phyloP scores from a whole-genome alignment of 2,797 vertebrate genomes.

The Anguilla pacifica region DNA sequence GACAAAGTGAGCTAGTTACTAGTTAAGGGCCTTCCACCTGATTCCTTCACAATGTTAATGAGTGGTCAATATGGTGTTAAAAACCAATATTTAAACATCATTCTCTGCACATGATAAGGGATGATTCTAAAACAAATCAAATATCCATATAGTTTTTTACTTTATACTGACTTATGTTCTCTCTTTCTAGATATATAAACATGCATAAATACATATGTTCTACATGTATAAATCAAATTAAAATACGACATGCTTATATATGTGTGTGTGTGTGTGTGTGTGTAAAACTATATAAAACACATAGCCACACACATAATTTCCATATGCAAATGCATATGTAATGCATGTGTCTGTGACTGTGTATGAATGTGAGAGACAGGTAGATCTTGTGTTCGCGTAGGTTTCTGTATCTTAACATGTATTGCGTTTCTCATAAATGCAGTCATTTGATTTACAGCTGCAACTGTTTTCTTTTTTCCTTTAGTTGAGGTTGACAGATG shows the following conservation, averaged over 20 bases:
- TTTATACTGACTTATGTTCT: background rate
- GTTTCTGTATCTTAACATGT: background rate
- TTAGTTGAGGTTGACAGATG: slow-evolving; percentile 17
- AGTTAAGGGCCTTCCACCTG: background rate
- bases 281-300: too few relatives aligned
- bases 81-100: background rate
- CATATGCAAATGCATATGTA: background rate
- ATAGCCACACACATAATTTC: too few relatives aligned
- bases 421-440: background rate
- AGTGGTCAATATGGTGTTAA: background rate
- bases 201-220: background rate
- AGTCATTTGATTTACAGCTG: background rate
- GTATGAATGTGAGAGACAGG: background rate
- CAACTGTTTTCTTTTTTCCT: background rate
- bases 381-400: background rate
- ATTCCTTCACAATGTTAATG: background rate
- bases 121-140: background rate
- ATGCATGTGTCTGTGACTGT: background rate
- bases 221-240: too few relatives aligned
- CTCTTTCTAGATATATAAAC: background rate
- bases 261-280: too few relatives aligned
- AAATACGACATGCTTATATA: too few relatives aligned
- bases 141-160: background rate
- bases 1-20: background rate
- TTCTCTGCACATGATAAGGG: background rate